Evolutionary conservation across 2,113 vertebrate genomes (phyloP).

Genomic region (Prochilodus magdalenae): DNA sequence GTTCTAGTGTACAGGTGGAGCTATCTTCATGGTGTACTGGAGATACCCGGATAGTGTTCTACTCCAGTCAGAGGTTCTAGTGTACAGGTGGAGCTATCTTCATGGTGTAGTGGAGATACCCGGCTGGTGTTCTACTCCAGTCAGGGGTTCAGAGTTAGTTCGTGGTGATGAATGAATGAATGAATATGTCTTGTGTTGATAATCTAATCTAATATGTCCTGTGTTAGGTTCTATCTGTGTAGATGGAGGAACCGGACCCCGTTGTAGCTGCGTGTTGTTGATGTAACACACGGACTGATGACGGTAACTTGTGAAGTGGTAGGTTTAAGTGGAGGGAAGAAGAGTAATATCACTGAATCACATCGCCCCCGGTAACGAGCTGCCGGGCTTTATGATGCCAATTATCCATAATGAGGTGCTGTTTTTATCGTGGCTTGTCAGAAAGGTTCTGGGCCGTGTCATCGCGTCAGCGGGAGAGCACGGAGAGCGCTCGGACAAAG

Average conservation of each 20-base stretch:
- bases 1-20: too few relatives aligned
- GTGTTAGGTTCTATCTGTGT: neutral
- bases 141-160: too few relatives aligned
- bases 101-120: too few relatives aligned
- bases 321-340: neutral
- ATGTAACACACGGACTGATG: neutral
- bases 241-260: neutral
- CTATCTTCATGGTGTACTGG: too few relatives aligned
- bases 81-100: too few relatives aligned
- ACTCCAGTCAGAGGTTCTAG: too few relatives aligned
- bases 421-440: slow-evolving; percentile 21
- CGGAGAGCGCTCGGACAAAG: neutral
- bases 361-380: slow-evolving; percentile 55
- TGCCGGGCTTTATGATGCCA: slow-evolving; percentile 56
- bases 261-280: neutral
- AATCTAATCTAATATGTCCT: neutral
- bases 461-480: neutral
- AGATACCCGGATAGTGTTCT: too few relatives aligned
- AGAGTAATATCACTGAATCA: neutral
- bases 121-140: too few relatives aligned
- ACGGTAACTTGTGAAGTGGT: neutral
- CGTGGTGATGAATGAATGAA: too few relatives aligned
- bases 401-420: slow-evolving; percentile 62
- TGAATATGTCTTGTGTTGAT: neutral
- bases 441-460: neutral